These are phyloP conservation scores for Hyperopisus bebe DNA, from an alignment of 2,113 vertebrate species.

Conservation along the genomic window DNA sequence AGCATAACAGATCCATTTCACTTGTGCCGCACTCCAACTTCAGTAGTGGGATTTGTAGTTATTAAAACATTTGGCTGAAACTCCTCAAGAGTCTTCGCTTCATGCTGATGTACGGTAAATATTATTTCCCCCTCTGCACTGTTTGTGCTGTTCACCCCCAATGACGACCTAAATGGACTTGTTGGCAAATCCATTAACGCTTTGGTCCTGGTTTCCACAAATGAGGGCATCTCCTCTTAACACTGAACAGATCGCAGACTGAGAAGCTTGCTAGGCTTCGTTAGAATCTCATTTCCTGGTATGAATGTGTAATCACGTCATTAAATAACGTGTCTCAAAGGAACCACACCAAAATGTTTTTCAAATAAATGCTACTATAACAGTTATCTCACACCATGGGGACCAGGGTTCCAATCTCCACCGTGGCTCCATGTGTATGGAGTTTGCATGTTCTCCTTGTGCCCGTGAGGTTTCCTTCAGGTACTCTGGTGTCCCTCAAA, in stretches of 20 bases:
- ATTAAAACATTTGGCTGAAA: neutral
- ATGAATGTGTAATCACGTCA: neutral
- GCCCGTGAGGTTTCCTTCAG: too few relatives aligned
- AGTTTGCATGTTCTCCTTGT: too few relatives aligned
- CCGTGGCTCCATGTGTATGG: too few relatives aligned
- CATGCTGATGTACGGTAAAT: neutral
- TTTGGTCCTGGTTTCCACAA: neutral
- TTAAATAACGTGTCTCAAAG: neutral
- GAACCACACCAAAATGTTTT: neutral
- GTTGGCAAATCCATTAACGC: neutral
- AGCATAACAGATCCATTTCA: neutral
- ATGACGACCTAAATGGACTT: neutral
- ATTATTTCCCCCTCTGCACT: neutral
- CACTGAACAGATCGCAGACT: neutral
- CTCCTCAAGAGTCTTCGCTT: neutral
- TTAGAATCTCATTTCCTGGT: neutral
- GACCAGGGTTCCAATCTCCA: too few relatives aligned
- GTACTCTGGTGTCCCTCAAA: too few relatives aligned
- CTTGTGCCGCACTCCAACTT: neutral
- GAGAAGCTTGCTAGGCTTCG: neutral
- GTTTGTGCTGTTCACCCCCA: neutral
- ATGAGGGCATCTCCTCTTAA: neutral
- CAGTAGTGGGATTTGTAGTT: neutral
- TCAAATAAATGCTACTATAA: neutral
- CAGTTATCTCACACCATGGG: too few relatives aligned